Evolutionary conservation across 1,140 invertebrate genomes (phyloP), one percentile per base, ranked within the genome.

Genomic region (Pachypeltis micranthus): DNA sequence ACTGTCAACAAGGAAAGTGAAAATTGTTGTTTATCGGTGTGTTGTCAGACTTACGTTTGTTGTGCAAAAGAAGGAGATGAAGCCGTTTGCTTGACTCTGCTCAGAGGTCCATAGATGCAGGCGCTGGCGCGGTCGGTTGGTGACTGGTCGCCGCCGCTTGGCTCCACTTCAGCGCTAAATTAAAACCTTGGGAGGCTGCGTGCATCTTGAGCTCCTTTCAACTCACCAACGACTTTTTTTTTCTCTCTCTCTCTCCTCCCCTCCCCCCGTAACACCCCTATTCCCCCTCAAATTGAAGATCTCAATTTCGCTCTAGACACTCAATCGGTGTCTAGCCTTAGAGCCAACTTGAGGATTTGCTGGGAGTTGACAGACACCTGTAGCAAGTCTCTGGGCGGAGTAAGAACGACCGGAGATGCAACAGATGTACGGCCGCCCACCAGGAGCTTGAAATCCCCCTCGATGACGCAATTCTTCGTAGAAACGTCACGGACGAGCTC

Each of bases 161-260:
- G 55, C 55, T 26, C 24, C 10, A 29, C 24, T 57, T 57, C 55
- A 57, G 55, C 55, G 55, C 55, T 57, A 57, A 57, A 57, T 57
- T 57, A 57, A 57, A 57, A 57, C 55, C 55, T 57, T 57, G 24
- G 55, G 55, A 26, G 55, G 55, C 24, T 51, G 47, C 47, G 47
- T 51, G 47, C 47, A 51, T 51, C 47, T 51, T 51, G 47, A 10
- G 47, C 47, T 51, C 21, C 47, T 51, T 51, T 10, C 21, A 10
- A 14, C 47, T 39, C 47, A 10, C 47, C 10, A 16, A 14, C 47
- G 47, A 16, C 47, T 51, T 51, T 51, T 51, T 51, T 39, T 16
- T 39, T 16, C 31, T 21, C 12, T 51, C 19, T 51, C 47, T 21
- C 23, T 21, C 47, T 10, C 4, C 34, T 39, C 7, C 7, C n/a